These are phyloP conservation scores for Sinopyrophorus schimmeli DNA, from an alignment of 2,888 invertebrate genomes.

Conservation along the genomic window DNA sequence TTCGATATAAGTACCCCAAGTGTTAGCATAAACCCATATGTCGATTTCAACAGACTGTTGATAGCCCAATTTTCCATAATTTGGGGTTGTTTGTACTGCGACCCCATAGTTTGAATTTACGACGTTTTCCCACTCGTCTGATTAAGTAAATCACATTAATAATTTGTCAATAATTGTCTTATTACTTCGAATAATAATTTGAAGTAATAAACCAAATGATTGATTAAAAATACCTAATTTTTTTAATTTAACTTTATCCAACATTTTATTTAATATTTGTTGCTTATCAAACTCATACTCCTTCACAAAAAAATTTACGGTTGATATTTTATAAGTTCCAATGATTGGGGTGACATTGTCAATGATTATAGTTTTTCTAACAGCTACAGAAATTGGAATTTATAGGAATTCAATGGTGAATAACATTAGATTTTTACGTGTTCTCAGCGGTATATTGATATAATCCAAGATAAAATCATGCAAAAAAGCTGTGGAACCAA, in stretches of 20 bases:
- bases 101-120: constrained; percentile 46
- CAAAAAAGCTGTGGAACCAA: constrained; percentile 28
- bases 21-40: constrained; percentile 54
- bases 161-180: background rate
- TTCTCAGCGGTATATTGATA: constrained; percentile 37
- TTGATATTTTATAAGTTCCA: constrained; percentile 37
- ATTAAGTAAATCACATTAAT: background rate
- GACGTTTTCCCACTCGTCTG: constrained; percentile 43
- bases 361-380: constrained; percentile 48
- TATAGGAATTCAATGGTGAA: background rate
- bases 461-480: constrained; percentile 37
- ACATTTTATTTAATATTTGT: constrained; percentile 27
- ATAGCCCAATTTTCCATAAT: constrained; percentile 39
- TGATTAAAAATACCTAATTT: constrained; percentile 32
- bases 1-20: constrained; percentile 56
- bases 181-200: background rate
- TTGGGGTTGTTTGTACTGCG: constrained; percentile 44
- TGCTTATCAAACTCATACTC: constrained; percentile 21
- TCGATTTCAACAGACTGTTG: constrained; percentile 44
- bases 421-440: constrained; percentile 36
- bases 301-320: constrained; percentile 45
- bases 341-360: constrained; percentile 51
- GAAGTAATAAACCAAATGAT: background rate
- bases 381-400: constrained; percentile 16
- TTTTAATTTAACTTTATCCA: constrained; percentile 33